Base-by-base conservation (phyloP, 2,113 vertebrate species). In the Cynoglossus semilaevis region DNA sequence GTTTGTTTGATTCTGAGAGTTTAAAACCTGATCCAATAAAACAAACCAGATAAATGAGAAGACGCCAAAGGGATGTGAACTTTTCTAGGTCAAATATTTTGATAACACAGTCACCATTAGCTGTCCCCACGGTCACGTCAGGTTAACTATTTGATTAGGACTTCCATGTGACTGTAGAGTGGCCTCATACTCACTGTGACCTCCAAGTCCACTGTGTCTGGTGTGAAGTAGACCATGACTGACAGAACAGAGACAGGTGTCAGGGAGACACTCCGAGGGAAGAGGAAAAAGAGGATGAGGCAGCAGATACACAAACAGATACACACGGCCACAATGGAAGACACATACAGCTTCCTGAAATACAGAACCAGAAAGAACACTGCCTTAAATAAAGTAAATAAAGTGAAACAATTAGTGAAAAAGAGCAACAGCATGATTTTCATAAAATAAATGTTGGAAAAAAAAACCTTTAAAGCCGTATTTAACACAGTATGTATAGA, bases 201-300 rank as follows among this genome's bases (percentile, higher is more conserved):
- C 4, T 78, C 50, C 63, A 92, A 76, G 0, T 87, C 50, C 2
- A 91, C 81, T 0, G 36, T 4, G 0, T 36, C 5, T 0, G 82
- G 84, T 46, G 64, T 53, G 69, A 90, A 96, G 81, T 77, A 92
- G 54, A 99, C 93, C 37, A 89, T 88, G 0, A 94, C 93, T 0
- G 95, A 97, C 75, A 93, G 93, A 59, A 98, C 89, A 0, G 93
- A 94, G 59, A 94, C 80, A 0, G 95, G 92, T 29, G 92, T 87
- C 47, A 99, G 80, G 0, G 90, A 92, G 3, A 99, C 88, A 1
- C 94, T 95, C 76, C 95, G 96, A 15, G 96, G 97, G 77, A 99
- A 99, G 64, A 99, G 85, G 88, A 99, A 99, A 83, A 95, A 99
- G 12, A 99, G 93, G 70, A 94, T 92, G 73, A 98, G 82, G 7